Evolutionary conservation across 2,888 invertebrate genomes (phyloP).

Genomic region (Serripes groenlandicus): DNA sequence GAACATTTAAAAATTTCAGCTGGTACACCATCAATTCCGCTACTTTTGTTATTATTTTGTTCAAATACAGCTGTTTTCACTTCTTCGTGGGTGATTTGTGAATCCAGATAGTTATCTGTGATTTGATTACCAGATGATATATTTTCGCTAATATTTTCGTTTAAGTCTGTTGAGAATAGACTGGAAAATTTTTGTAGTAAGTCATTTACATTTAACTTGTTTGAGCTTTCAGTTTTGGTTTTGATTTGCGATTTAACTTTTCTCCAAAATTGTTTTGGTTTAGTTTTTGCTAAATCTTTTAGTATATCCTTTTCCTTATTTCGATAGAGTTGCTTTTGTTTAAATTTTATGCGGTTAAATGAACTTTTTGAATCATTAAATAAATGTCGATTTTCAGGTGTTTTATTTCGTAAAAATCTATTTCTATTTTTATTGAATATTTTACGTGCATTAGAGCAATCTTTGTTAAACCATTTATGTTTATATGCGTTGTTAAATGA

Average conservation of each 20-base stretch:
- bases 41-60: constrained; percentile 22
- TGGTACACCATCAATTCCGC: background rate
- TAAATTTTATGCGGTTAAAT: constrained; percentile 18
- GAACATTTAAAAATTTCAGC: background rate
- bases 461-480: constrained; percentile 2
- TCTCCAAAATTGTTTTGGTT: background rate
- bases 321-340: background rate
- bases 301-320: background rate
- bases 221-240: background rate
- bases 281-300: background rate
- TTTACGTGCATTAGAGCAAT: background rate
- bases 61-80: constrained; percentile 15
- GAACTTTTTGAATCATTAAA: background rate
- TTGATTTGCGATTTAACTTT: constrained; percentile 6
- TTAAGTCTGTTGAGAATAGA: background rate
- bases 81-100: constrained; percentile 19
- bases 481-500: background rate
- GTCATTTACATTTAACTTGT: no score
- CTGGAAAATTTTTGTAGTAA: background rate
- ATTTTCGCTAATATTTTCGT: background rate
- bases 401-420: constrained; percentile 8
- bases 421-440: constrained; percentile 11
- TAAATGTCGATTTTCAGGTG: background rate
- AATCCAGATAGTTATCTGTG: no score
- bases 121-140: background rate